phyloP scores from a whole-genome alignment of 1,140 invertebrate genomes.

The Bombus pascuorum region DNA sequence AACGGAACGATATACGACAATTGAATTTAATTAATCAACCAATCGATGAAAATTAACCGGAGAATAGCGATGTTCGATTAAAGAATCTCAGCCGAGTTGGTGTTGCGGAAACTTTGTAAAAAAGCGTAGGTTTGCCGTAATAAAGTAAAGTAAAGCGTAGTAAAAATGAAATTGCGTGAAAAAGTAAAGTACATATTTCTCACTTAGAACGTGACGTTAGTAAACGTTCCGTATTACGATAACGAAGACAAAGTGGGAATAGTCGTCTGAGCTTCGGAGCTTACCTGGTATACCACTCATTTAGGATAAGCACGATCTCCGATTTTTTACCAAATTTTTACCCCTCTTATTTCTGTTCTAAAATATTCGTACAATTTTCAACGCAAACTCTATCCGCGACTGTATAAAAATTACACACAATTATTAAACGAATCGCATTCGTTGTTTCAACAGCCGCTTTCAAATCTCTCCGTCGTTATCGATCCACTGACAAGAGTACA shows the following conservation, averaged over 20 bases:
- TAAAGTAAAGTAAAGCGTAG: not conserved
- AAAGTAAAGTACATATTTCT: constrained; percentile 3
- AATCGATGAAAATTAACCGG: not conserved
- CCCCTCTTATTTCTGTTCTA: not conserved
- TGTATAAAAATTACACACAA: not conserved
- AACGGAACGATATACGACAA: too few relatives aligned
- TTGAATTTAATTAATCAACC: too few relatives aligned
- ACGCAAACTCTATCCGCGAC: not conserved
- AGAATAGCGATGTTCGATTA: not conserved
- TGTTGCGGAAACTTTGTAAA: too few relatives aligned
- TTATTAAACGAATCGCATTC: not conserved
- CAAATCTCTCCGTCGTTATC: not conserved
- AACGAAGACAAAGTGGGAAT: not conserved
- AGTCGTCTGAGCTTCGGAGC: not conserved
- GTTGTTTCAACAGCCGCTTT: not conserved
- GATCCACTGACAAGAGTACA: not conserved
- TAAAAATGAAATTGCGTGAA: not conserved
- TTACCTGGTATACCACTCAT: not conserved
- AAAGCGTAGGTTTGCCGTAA: not conserved
- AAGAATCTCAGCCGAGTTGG: not conserved
- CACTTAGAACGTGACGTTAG: not conserved
- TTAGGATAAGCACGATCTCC: not conserved
- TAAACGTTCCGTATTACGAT: not conserved
- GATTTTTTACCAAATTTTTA: not conserved
- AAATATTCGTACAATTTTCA: not conserved